Evolutionary conservation across 2,113 vertebrate species (phyloP).

Genomic region (Corydoras maculifer): DNA sequence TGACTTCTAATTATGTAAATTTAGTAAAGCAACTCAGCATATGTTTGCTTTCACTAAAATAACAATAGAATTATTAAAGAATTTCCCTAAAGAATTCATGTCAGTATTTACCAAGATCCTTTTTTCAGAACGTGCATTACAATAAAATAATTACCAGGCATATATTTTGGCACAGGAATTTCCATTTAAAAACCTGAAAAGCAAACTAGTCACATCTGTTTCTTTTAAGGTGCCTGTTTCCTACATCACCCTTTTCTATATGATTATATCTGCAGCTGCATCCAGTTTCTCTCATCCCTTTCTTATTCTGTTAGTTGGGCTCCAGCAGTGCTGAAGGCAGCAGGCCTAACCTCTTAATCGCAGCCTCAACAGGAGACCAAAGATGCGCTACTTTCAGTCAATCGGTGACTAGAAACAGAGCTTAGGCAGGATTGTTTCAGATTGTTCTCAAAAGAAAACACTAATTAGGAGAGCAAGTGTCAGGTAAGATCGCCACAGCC

Average conservation of each 20-base stretch:
- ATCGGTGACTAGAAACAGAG: conserved; percentile 59
- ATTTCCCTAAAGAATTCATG: no score
- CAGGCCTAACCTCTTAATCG: conserved; percentile 19
- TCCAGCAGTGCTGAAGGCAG: conserved; percentile 2
- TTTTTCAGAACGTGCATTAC: no score
- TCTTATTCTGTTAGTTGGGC: background rate
- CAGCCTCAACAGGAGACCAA: conserved; percentile 20
- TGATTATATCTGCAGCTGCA: conserved; percentile 57
- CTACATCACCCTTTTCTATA: conserved; percentile 46
- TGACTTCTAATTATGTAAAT: no score
- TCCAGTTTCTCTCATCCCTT: conserved; percentile 5
- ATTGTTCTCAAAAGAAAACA: conserved; percentile 60
- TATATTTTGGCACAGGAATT: conserved; percentile 22
- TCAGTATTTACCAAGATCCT: no score
- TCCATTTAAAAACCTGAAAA: conserved; percentile 11
- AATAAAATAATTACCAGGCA: no score
- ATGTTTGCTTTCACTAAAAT: no score
- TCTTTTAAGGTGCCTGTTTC: conserved; percentile 49
- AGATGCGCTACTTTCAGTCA: conserved; percentile 53
- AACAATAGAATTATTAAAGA: no score
- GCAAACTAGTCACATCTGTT: conserved; percentile 40
- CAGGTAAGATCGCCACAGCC: conserved; percentile 56
- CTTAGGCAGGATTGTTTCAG: conserved; percentile 54
- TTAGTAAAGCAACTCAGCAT: no score
- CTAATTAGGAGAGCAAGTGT: conserved; percentile 68